Evolutionary conservation across 2,797 vertebrate species (phyloP).

Genomic region (Hemibagrus guttatus): DNA sequence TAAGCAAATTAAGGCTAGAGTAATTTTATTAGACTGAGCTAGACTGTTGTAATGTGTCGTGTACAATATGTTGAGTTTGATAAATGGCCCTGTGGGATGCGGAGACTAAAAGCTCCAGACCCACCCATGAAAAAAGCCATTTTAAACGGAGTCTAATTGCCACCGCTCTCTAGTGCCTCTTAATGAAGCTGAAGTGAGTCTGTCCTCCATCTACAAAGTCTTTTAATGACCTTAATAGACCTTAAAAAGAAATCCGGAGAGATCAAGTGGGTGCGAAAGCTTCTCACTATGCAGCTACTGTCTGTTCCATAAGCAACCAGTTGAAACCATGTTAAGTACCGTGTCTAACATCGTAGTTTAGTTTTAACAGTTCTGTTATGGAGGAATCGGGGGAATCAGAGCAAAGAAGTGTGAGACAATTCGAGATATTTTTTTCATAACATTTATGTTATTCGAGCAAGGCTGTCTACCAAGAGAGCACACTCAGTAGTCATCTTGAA

Average conservation of each 20-base stretch:
- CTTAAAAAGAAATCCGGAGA: conserved; percentile 39
- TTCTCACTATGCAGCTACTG: neutral
- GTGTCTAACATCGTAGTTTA: neutral
- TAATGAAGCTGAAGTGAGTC: conserved; percentile 52
- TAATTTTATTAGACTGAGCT: conserved; percentile 76
- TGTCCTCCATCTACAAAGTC: conserved; percentile 36
- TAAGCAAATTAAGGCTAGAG: conserved; percentile 76
- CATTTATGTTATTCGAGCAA: neutral
- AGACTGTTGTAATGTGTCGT: conserved; percentile 44
- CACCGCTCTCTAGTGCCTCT: conserved; percentile 39
- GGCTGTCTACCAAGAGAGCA: neutral
- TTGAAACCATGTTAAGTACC: neutral
- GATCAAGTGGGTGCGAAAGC: neutral
- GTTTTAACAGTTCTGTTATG: neutral
- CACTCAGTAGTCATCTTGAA: neutral
- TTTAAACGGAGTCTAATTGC: conserved; percentile 50
- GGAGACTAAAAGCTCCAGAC: conserved; percentile 32
- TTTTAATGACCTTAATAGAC: conserved; percentile 48
- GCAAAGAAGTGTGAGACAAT: neutral
- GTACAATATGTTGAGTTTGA: conserved; percentile 49
- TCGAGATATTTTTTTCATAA: conserved; percentile 2
- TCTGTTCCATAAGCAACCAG: neutral
- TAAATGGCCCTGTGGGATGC: conserved; percentile 43
- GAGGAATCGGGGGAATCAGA: neutral
- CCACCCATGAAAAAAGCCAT: conserved; percentile 47